These are phyloP conservation scores for Cotesia chilonis DNA, from an alignment of 1,140 invertebrate species.

Conservation along the genomic window DNA sequence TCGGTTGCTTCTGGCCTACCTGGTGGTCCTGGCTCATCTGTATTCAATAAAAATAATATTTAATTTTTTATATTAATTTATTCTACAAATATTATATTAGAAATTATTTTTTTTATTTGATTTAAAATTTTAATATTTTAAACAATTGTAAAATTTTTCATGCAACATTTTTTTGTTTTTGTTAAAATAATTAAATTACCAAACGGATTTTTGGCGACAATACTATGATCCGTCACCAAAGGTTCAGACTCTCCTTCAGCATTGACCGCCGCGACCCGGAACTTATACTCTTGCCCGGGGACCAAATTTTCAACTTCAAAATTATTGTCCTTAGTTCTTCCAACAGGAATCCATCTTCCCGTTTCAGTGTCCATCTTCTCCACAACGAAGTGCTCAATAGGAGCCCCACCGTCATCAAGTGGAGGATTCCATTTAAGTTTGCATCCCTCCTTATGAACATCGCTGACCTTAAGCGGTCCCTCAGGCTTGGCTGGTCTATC, in stretches of 20 bases:
- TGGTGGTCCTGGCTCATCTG: constrained; percentile 90
- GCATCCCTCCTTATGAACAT: constrained; percentile 93
- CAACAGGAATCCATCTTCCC: constrained; percentile 85
- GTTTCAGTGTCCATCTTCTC: constrained; percentile 90
- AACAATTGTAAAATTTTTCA: too few relatives aligned
- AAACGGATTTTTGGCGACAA: constrained; percentile 97
- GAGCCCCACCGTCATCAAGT: constrained; percentile 88
- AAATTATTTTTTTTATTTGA: too few relatives aligned
- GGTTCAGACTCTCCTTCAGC: constrained; percentile 94
- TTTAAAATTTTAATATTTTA: too few relatives aligned
- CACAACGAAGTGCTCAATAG: constrained; percentile 90
- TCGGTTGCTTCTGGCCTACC: constrained; percentile 88
- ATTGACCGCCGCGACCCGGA: constrained; percentile 95
- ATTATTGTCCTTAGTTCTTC: constrained; percentile 81
- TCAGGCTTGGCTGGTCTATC: constrained; percentile 90
- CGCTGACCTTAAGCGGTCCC: constrained; percentile 89
- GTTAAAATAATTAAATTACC: constrained; percentile 68
- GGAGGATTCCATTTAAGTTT: constrained; percentile 95
- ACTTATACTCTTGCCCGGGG: constrained; percentile 95
- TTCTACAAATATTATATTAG: constrained; percentile 20
- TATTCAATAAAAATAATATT: constrained; percentile 23
- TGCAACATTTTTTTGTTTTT: too few relatives aligned
- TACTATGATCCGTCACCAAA: constrained; percentile 85
- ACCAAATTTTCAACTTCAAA: constrained; percentile 85
- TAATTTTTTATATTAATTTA: constrained; percentile 20